phyloP scores from a whole-genome alignment of 2,797 vertebrate species.

The Anguilla obscura region DNA sequence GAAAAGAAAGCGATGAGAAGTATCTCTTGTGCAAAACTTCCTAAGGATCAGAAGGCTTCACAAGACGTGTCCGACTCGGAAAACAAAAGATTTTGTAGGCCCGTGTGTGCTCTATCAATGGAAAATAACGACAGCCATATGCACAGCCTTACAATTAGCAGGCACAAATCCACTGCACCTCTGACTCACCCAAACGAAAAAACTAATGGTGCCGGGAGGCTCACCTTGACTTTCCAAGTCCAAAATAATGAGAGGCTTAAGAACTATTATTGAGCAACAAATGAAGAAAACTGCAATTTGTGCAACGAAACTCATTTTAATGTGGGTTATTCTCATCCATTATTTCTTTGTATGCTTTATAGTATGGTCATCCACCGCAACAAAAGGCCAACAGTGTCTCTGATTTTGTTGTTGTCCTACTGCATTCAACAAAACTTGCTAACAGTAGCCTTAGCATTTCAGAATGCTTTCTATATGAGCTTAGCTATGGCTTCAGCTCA shows the following conservation, averaged over 20 bases:
- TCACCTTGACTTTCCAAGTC: background rate
- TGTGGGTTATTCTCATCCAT: background rate
- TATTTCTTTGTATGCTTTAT: background rate
- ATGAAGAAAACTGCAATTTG: background rate
- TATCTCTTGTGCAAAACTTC: background rate
- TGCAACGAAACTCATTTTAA: background rate
- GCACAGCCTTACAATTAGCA: background rate
- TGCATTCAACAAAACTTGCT: background rate
- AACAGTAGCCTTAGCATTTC: background rate
- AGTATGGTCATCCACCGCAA: background rate
- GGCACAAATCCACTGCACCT: background rate
- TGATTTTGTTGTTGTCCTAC: slow-evolving; percentile 4
- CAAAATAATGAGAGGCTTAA: background rate
- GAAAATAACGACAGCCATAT: background rate
- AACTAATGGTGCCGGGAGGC: background rate
- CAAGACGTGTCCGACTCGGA: background rate
- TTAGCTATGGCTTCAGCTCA: background rate
- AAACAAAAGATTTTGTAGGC: slow-evolving; percentile 2
- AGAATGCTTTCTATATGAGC: background rate
- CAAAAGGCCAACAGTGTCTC: background rate
- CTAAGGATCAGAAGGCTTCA: background rate
- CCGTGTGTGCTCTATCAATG: background rate
- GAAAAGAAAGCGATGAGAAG: background rate
- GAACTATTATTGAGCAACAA: background rate
- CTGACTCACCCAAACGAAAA: background rate